A percentile compares a stretch with the other conserved stretches of the same genome.
phyloP scores from a whole-genome alignment of 2,797 vertebrate species.

The Manis javanica region DNA sequence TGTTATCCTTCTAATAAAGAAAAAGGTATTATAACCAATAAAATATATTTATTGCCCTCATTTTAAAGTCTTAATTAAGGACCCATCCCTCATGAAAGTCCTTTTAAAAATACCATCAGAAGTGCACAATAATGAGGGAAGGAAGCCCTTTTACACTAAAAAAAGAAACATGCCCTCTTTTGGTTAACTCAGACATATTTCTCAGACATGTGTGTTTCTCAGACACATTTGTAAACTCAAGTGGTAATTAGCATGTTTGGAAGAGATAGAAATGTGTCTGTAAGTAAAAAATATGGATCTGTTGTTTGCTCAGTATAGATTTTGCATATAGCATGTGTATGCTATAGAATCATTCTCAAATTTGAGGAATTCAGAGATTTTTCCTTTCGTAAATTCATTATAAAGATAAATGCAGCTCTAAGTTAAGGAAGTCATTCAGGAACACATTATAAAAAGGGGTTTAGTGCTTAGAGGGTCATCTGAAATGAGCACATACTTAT shows the following conservation, averaged over 20 bases:
- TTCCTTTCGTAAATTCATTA: neutral
- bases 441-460: neutral
- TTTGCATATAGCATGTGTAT: neutral
- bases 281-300: neutral
- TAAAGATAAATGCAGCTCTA: neutral
- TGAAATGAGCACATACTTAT: neutral
- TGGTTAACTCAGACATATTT: slow-evolving; percentile 50
- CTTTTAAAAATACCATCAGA: slow-evolving; percentile 70
- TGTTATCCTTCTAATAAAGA: slow-evolving; percentile 85
- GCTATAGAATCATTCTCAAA: neutral
- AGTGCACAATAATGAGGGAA: slow-evolving; percentile 73
- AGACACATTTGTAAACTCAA: slow-evolving; percentile 73
- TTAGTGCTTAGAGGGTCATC: neutral
- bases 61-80: slow-evolving; percentile 88
- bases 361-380: neutral
- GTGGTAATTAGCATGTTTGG: neutral
- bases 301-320: neutral
- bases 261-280: neutral
- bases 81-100: slow-evolving; percentile 79
- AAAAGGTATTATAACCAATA: slow-evolving; percentile 84
- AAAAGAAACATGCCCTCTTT: slow-evolving; percentile 60
- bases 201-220: slow-evolving; percentile 56
- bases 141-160: slow-evolving; percentile 69
- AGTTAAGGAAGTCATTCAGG: neutral
- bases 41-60: slow-evolving; percentile 87